These are phyloP conservation scores for Mimachlamys varia DNA, from an alignment of 2,888 invertebrate genomes.

Conservation along the genomic window DNA sequence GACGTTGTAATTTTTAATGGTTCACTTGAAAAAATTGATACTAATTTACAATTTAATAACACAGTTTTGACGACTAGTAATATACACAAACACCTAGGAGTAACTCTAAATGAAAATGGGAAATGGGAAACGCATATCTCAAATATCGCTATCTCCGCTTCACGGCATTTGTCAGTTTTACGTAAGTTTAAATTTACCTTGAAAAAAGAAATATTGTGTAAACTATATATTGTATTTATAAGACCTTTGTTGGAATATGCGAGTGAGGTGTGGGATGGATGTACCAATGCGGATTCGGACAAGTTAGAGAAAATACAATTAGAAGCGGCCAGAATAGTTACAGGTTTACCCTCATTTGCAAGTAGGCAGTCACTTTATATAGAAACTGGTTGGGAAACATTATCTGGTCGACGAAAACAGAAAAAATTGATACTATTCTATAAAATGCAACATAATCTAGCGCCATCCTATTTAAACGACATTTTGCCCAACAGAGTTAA, in stretches of 20 bases:
- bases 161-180: constrained; percentile 38
- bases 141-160: neutral
- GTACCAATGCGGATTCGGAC: neutral
- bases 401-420: neutral
- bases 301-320: constrained; percentile 36
- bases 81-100: constrained; percentile 38
- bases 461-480: neutral
- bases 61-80: neutral
- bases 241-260: constrained; percentile 39
- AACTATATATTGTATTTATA: constrained; percentile 36
- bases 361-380: constrained; percentile 28
- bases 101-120: constrained; percentile 29
- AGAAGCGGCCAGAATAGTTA: constrained; percentile 32
- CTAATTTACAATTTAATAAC: neutral
- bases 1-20: constrained; percentile 11
- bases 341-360: constrained; percentile 37
- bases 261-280: constrained; percentile 42
- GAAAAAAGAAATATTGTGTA: constrained; percentile 28
- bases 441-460: constrained; percentile 12
- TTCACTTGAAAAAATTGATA: neutral
- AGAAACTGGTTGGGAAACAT: constrained; percentile 38
- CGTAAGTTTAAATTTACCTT: constrained; percentile 44
- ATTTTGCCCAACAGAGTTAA: neutral
- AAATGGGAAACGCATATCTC: constrained; percentile 39
- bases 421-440: neutral